Evolutionary conservation across 2,888 invertebrate species (phyloP).

Genomic region (Nezara viridula): DNA sequence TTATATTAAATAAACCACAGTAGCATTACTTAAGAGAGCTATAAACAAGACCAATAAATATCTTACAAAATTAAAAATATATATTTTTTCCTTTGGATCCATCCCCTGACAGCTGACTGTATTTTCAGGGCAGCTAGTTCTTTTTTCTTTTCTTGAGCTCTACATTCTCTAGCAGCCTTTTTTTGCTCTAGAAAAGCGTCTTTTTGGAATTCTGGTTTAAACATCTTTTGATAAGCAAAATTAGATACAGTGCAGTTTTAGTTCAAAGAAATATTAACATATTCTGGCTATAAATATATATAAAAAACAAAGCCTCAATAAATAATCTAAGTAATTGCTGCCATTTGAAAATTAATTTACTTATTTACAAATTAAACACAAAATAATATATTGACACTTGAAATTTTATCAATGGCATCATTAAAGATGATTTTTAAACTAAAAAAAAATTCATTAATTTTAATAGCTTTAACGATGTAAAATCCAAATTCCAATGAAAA

Average conservation of each 20-base stretch:
- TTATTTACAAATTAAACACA: background rate
- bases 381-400: background rate
- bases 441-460: background rate
- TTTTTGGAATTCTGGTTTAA: constrained; percentile 78
- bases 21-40: background rate
- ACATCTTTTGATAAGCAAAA: constrained; percentile 70
- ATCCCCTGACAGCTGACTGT: constrained; percentile 83
- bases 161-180: constrained; percentile 90
- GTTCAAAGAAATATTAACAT: background rate
- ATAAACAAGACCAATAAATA: constrained; percentile 18
- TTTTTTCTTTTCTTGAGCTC: constrained; percentile 85
- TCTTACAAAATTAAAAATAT: constrained; percentile 79
- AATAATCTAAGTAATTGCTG: constrained; percentile 21
- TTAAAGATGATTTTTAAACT: background rate
- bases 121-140: constrained; percentile 82
- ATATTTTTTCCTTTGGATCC: constrained; percentile 78
- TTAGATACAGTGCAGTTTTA: background rate
- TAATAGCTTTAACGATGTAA: background rate
- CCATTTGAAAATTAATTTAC: constrained; percentile 8
- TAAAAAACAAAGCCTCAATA: background rate
- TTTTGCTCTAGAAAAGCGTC: constrained; percentile 89
- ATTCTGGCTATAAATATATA: background rate
- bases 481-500: background rate
- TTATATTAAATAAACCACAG: constrained; percentile 4
- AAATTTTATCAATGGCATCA: background rate